Evolutionary conservation across 37 sponge, comb jelly and placozoan species (phyloP), one percentile per base, ranked within the genome.

Genomic region (Tethya wilhelma): DNA sequence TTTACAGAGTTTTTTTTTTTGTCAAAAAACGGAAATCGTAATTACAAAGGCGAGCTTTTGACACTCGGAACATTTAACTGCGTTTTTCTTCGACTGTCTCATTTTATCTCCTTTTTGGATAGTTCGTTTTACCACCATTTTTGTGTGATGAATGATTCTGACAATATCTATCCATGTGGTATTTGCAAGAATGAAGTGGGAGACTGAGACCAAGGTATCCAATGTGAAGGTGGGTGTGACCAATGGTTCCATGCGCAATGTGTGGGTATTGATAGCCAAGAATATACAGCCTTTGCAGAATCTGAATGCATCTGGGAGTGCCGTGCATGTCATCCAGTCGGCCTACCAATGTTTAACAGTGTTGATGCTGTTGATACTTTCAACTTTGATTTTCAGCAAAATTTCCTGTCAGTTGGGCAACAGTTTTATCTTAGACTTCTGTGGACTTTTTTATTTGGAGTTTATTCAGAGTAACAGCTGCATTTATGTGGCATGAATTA

Each of bases 391-490:
- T 60, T 60, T 33, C 87, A 87, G 39, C 63, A 87, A 46, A 86
- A 78, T 40, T 79, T 79, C 59, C 73, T 87, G 67, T 25, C 81
- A 36, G 87, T 87, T 9, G 87, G 87, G 36, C 28, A 72, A 71
- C 81, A 79, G 44, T 87, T 80, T 37, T 82, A 86, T 42, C 56
- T 76, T 25, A 56, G 86, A 32, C 56, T 86, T 45, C 81, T 87
- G 3, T 87, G 88, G 81, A 87, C 88, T 0, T 87, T 80, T 34
- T 25, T 81, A 31, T 87, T 80, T 74, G 81, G 81, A 53, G 44
- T 86, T n/a, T 72, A 71, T 45, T 43, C 69, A 62, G 36, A 4
- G 34, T 3, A 64, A n/a, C 5, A 5, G 7, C 34, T 1, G 66
- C 34, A 4, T 33, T 30, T 64, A 64, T 64, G 66, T 64, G 66